phyloP scores from a whole-genome alignment of 2,888 invertebrate species.

The Chesias legatella region DNA sequence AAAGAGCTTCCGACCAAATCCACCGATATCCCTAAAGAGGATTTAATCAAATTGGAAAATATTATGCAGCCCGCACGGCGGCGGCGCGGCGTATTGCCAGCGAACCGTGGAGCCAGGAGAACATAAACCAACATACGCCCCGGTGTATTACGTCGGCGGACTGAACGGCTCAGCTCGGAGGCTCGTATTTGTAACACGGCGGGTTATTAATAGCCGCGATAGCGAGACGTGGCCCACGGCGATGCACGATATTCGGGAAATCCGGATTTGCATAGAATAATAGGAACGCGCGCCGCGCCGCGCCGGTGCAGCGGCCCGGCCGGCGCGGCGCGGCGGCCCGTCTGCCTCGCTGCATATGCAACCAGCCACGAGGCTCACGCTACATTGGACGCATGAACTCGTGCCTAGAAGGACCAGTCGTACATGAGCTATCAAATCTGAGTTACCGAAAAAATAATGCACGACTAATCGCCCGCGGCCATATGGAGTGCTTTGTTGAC shows the following conservation, averaged over 20 bases:
- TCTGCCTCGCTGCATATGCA: constrained; percentile 38
- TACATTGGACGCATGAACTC: constrained; percentile 18
- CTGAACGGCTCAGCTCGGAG: constrained; percentile 62
- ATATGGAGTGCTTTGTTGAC: constrained; percentile 14
- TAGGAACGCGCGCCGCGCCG: constrained; percentile 49
- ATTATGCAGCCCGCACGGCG: constrained; percentile 34
- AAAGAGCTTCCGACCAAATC: constrained; percentile 33
- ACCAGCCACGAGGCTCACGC: constrained; percentile 25
- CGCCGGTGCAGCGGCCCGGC: constrained; percentile 45
- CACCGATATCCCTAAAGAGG: constrained; percentile 39
- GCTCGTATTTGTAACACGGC: constrained; percentile 66
- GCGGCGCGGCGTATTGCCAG: constrained; percentile 41
- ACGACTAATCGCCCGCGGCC: constrained; percentile 16
- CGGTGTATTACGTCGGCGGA: constrained; percentile 61
- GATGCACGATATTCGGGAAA: constrained; percentile 71
- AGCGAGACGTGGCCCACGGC: constrained; percentile 70
- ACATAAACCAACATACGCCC: constrained; percentile 58
- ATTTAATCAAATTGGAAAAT: constrained; percentile 46
- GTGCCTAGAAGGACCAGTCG: constrained; percentile 14
- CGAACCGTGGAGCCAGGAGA: constrained; percentile 33
- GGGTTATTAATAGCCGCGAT: constrained; percentile 75
- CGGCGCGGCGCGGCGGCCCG: constrained; percentile 5
- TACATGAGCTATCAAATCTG: constrained; percentile 24
- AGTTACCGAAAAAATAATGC: constrained; percentile 23
- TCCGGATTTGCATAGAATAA: constrained; percentile 78